Conservation (phyloP, 2,797 vertebrate species). For the Cyprinella venusta region DNA sequence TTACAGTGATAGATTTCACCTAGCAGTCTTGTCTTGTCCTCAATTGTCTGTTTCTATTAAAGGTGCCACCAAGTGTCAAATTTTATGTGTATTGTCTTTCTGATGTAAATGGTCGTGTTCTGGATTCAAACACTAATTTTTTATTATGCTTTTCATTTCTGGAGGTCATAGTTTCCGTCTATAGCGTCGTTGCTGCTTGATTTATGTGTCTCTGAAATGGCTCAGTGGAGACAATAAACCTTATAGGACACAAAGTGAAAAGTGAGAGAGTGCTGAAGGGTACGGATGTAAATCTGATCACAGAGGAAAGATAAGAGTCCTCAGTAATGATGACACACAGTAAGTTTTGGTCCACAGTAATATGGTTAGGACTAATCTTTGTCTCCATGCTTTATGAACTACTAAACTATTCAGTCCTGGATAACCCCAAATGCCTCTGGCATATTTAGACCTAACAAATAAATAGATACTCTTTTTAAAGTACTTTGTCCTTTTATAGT, state of each 20-base stretch:
- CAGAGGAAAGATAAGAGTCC: constrained; percentile 18
- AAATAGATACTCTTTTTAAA: neutral
- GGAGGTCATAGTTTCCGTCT: constrained; percentile 26
- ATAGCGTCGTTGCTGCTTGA: constrained; percentile 29
- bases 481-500: neutral
- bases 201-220: constrained; percentile 41
- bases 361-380: neutral
- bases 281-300: constrained; percentile 27
- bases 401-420: neutral
- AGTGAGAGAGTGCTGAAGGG: constrained; percentile 34
- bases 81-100: constrained; percentile 29
- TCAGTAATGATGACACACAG: constrained; percentile 7
- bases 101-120: neutral
- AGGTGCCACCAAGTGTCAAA: constrained; percentile 4
- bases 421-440: neutral
- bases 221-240: constrained; percentile 43
- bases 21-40: neutral
- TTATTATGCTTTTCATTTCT: constrained; percentile 39
- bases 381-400: neutral
- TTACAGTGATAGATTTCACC: neutral
- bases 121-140: constrained; percentile 16
- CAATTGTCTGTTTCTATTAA: constrained; percentile 10
- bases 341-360: constrained; percentile 9
- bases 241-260: constrained; percentile 37
- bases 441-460: neutral